Evolutionary conservation across 1,140 invertebrate species (phyloP).

Genomic region (Hyles vespertilio): DNA sequence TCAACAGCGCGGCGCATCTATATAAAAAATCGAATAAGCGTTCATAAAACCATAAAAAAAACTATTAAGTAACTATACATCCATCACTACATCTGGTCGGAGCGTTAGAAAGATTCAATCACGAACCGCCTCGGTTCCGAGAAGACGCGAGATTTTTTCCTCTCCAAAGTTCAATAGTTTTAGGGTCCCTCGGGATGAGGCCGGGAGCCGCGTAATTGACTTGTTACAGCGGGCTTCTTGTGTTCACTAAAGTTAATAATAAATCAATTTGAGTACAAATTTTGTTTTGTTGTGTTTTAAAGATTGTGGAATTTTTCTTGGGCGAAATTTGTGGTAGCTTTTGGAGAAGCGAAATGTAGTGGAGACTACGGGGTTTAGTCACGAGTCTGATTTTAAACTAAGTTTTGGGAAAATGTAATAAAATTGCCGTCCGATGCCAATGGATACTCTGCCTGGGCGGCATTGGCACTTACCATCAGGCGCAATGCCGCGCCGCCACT

Average conservation of each 20-base stretch:
- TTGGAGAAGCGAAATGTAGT: too few relatives aligned
- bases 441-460: too few relatives aligned
- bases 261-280: background rate
- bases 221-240: background rate
- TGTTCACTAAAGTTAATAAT: constrained; percentile 1
- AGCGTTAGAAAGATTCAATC: constrained; percentile 58
- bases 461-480: too few relatives aligned
- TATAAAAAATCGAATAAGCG: constrained; percentile 42
- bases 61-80: constrained; percentile 36
- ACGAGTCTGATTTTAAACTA: too few relatives aligned
- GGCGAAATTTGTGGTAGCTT: too few relatives aligned
- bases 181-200: constrained; percentile 32
- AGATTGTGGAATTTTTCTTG: too few relatives aligned
- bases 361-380: too few relatives aligned
- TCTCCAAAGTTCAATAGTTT: constrained; percentile 41
- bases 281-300: too few relatives aligned
- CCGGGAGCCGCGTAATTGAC: constrained; percentile 6
- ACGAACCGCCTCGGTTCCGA: constrained; percentile 46
- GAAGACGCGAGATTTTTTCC: constrained; percentile 39
- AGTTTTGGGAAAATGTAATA: too few relatives aligned
- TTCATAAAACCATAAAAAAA: constrained; percentile 35
- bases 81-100: constrained; percentile 37
- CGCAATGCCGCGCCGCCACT: too few relatives aligned
- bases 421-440: too few relatives aligned
- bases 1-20: constrained; percentile 8